These are phyloP conservation scores for Dromaius novaehollandiae DNA, from an alignment of 2,113 vertebrate species.

Conservation along the genomic window DNA sequence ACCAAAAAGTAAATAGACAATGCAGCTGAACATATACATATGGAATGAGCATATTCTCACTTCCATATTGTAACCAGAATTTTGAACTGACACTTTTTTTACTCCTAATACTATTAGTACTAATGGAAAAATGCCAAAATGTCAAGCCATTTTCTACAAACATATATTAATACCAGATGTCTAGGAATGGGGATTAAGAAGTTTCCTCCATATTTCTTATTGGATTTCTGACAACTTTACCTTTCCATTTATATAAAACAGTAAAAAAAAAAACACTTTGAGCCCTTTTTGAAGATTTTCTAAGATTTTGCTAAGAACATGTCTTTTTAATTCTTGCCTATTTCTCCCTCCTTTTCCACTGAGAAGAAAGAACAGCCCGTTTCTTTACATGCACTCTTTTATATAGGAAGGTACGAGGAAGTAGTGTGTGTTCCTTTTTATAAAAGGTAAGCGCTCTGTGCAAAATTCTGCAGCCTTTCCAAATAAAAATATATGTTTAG, in stretches of 20 bases:
- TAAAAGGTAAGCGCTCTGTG: background rate
- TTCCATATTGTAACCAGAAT: background rate
- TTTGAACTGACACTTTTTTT: slow-evolving; percentile 42
- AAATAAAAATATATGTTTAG: too few species aligned
- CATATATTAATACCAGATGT: slow-evolving; percentile 5
- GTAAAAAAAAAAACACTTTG: background rate
- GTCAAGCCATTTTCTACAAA: slow-evolving; percentile 39
- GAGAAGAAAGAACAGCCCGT: background rate
- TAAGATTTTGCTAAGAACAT: background rate
- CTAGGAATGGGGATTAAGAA: slow-evolving; percentile 22
- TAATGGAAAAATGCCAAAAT: slow-evolving; percentile 50
- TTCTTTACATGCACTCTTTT: background rate
- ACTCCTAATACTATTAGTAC: background rate
- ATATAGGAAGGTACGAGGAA: background rate
- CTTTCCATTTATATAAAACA: background rate
- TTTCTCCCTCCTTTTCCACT: background rate
- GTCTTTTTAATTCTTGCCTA: background rate
- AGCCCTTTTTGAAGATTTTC: background rate
- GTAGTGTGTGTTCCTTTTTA: background rate
- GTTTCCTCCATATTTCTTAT: background rate
- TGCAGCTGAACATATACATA: background rate
- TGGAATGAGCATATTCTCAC: background rate
- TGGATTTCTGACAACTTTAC: background rate
- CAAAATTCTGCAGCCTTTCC: background rate
- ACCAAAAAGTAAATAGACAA: slow-evolving; percentile 46